Evolutionary conservation across 2,888 invertebrate species (phyloP), one percentile per base, ranked within the genome.

Genomic region (Drosophila sordidula): DNA sequence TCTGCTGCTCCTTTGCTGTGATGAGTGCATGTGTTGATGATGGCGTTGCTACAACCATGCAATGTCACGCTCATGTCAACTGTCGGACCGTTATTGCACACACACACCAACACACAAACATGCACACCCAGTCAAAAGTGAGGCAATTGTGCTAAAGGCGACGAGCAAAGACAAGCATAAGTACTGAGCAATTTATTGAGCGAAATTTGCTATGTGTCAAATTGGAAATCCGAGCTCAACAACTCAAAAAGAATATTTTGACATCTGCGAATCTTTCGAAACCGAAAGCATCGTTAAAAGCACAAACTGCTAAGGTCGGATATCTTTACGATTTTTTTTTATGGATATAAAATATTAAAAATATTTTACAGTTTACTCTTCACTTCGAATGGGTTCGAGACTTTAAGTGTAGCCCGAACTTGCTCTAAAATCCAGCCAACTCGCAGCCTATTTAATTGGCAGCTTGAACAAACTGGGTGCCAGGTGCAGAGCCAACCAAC

Each of bases 51-150:
- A 42, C 75, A 73, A 64, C 64, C 83, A 76, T 59, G 80, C 84
- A 84, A 66, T 78, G 81, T 80, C 84, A 80, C 81, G 78, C 81
- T 80, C 74, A 56, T 70, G 80, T 80, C 83, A 80, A 70, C 74
- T 68, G 68, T 69, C 68, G 52, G 63, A 64, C 70, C 77, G 78
- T 61, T 77, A 77, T 80, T 70, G 59, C 55, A 62, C 22, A 57
- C 50, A 51, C 42, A 11, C 41, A 45, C 44, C 38, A 45, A 39
- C 55, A 41, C 25, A 49, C 16, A 16, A 12, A 62, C 42, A 44
- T 6, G 6, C 36, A 54, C 54, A 45, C 16, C 14, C 4, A 42
- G 11, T 14, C 16, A 45, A 14, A 9, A 36, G 16, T 6, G 6
- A 38, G 49, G 22, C 63, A 63, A 49, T 38, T 62, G 29, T 6